phyloP scores from a whole-genome alignment of 2,888 invertebrate genomes.

The Caenorhabditis wallacei region DNA sequence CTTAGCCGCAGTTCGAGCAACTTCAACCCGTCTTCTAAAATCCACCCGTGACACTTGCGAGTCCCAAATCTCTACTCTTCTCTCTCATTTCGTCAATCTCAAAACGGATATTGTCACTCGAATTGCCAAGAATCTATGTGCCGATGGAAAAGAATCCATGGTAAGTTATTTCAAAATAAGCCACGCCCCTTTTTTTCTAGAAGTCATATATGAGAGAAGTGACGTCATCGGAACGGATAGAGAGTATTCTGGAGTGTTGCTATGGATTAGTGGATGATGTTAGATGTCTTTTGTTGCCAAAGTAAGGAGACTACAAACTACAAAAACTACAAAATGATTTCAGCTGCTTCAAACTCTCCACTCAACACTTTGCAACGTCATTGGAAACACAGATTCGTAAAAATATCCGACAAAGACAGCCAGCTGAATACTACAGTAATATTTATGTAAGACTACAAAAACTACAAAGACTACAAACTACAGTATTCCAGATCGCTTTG shows the following conservation, averaged over 20 bases:
- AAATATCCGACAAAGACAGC: constrained; percentile 56
- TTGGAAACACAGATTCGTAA: constrained; percentile 59
- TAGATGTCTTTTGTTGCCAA: constrained; percentile 64
- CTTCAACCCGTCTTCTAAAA: constrained; percentile 44
- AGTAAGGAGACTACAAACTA: constrained; percentile 39
- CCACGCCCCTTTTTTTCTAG: constrained; percentile 30
- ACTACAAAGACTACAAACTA: neutral
- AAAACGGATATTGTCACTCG: constrained; percentile 35
- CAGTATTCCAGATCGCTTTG: constrained; percentile 43
- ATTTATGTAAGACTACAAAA: constrained; percentile 59
- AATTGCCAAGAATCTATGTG: constrained; percentile 53
- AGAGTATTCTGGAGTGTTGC: constrained; percentile 63
- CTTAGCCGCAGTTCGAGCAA: constrained; percentile 30
- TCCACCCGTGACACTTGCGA: constrained; percentile 55
- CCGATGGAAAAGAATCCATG: constrained; percentile 35
- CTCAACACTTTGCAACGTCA: constrained; percentile 30
- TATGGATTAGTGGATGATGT: constrained; percentile 64
- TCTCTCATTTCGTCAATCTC: constrained; percentile 38
- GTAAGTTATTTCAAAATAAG: neutral
- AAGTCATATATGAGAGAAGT: constrained; percentile 69
- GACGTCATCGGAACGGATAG: constrained; percentile 55
- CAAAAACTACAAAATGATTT: neutral
- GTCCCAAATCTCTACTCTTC: constrained; percentile 36
- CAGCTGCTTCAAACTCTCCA: constrained; percentile 65
- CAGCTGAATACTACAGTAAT: constrained; percentile 69